Conservation (phyloP, 2,888 invertebrate species). For the Caradrina clavipalpis region DNA sequence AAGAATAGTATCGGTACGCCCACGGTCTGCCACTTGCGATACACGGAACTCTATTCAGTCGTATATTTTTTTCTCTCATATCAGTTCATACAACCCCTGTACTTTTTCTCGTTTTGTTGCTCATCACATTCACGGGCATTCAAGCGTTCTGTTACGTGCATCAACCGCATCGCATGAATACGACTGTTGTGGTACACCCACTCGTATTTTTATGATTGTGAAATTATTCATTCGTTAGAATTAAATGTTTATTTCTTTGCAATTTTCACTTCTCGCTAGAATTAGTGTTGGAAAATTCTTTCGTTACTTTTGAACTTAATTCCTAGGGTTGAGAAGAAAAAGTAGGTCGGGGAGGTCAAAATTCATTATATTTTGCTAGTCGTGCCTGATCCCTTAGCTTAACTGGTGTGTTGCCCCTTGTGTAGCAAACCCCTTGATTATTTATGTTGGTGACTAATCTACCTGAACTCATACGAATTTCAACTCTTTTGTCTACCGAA, state of each 20-base stretch:
- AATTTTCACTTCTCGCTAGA: constrained; percentile 10
- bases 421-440: constrained; percentile 59
- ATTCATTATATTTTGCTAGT: constrained; percentile 37
- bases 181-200: constrained; percentile 55
- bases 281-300: constrained; percentile 37
- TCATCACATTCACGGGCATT: constrained; percentile 71
- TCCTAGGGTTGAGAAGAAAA: constrained; percentile 38
- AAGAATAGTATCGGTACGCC: constrained; percentile 45
- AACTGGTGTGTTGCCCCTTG: constrained; percentile 46
- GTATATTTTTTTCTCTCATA: constrained; percentile 68
- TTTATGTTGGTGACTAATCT: constrained; percentile 64
- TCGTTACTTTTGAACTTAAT: constrained; percentile 42
- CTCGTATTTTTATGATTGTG: constrained; percentile 49
- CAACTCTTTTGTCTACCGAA: constrained; percentile 42
- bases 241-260: constrained; percentile 31
- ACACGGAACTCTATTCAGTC: constrained; percentile 64
- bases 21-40: constrained; percentile 53
- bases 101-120: constrained; percentile 69
- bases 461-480: constrained; percentile 44
- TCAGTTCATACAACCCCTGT: constrained; percentile 65
- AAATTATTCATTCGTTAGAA: constrained; percentile 37
- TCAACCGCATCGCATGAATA: constrained; percentile 65
- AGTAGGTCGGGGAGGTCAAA: constrained; percentile 24
- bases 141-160: constrained; percentile 65
- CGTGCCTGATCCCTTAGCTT: constrained; percentile 57